Evolutionary conservation across 2,888 invertebrate genomes (phyloP).

Genomic region (Xanthia icteritia): DNA sequence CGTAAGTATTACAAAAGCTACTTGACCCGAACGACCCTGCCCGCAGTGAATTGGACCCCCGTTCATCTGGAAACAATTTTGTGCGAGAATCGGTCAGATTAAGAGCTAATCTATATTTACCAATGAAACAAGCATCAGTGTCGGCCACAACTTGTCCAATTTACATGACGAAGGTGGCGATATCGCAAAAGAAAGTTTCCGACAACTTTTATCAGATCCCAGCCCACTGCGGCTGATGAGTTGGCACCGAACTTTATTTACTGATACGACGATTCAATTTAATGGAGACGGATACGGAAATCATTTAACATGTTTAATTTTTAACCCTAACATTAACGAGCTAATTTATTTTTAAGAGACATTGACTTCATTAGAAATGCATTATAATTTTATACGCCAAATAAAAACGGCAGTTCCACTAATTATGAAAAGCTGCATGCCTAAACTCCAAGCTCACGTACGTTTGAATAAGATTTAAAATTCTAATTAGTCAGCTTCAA

Average conservation of each 20-base stretch:
- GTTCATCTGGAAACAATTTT: constrained; percentile 79
- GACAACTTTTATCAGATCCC: constrained; percentile 89
- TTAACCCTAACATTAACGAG: background rate
- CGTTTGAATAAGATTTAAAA: constrained; percentile 61
- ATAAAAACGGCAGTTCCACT: constrained; percentile 17
- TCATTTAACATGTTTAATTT: constrained; percentile 39
- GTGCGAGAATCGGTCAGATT: constrained; percentile 80
- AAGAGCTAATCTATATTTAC: constrained; percentile 85
- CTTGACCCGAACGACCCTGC: constrained; percentile 66
- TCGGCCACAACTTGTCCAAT: constrained; percentile 87
- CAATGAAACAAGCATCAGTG: constrained; percentile 86
- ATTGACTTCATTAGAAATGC: background rate
- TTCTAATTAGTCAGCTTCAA: constrained; percentile 62
- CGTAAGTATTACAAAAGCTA: constrained; percentile 64
- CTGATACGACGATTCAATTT: constrained; percentile 81
- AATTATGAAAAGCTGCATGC: constrained; percentile 38
- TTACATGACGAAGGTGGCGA: constrained; percentile 90
- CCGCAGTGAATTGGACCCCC: constrained; percentile 54
- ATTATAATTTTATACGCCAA: background rate
- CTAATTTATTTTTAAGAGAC: background rate
- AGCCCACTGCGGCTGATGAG: constrained; percentile 88
- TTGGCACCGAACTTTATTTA: constrained; percentile 88
- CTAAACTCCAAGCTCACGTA: constrained; percentile 41
- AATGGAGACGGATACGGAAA: constrained; percentile 78
- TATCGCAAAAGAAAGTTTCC: constrained; percentile 89